Conservation (phyloP, 92 coral and sea anemone species). For the Chrysogorgia sp. region DNA sequence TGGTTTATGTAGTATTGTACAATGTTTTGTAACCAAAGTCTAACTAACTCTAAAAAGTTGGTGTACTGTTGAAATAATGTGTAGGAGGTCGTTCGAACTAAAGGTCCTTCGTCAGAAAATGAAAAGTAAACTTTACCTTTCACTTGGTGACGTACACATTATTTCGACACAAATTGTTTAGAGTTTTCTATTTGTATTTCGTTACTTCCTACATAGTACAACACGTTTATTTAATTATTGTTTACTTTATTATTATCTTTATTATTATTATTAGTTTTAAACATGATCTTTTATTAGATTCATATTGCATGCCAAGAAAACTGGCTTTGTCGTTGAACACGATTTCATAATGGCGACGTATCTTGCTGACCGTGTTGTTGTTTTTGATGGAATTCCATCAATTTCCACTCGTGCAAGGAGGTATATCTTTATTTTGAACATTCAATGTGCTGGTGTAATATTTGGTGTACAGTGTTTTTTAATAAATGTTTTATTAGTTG, state of each 20-base stretch:
- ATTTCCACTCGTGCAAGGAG: slow-evolving; percentile 78
- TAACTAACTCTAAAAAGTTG: too few relatives aligned
- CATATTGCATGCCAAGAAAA: slow-evolving; percentile 96
- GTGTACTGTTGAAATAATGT: too few relatives aligned
- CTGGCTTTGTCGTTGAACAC: slow-evolving; percentile 99
- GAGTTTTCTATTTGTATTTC: background rate
- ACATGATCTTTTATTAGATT: slow-evolving; percentile 61
- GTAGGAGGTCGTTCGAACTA: too few relatives aligned
- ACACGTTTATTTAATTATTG: too few relatives aligned
- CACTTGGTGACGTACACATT: too few relatives aligned
- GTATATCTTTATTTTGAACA: slow-evolving; percentile 48
- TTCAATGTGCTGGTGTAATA: background rate
- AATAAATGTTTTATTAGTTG: too few relatives aligned
- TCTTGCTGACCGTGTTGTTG: slow-evolving; percentile 98
- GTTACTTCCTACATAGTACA: background rate
- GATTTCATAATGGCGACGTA: slow-evolving; percentile 99
- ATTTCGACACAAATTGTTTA: background rate
- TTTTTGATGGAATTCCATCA: slow-evolving; percentile 95
- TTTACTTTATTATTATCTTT: too few relatives aligned
- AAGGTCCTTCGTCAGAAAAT: too few relatives aligned
- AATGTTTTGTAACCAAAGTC: too few relatives aligned
- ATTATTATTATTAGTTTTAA: too few relatives aligned
- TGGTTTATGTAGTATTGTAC: too few relatives aligned
- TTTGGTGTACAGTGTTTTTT: slow-evolving; percentile 12
- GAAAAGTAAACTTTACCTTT: too few relatives aligned